A percentile compares a stretch with the other conserved stretches of the same genome.
Evolutionary conservation across 2,113 vertebrate species (phyloP).

Genomic region (Stigmatopora nigra): DNA sequence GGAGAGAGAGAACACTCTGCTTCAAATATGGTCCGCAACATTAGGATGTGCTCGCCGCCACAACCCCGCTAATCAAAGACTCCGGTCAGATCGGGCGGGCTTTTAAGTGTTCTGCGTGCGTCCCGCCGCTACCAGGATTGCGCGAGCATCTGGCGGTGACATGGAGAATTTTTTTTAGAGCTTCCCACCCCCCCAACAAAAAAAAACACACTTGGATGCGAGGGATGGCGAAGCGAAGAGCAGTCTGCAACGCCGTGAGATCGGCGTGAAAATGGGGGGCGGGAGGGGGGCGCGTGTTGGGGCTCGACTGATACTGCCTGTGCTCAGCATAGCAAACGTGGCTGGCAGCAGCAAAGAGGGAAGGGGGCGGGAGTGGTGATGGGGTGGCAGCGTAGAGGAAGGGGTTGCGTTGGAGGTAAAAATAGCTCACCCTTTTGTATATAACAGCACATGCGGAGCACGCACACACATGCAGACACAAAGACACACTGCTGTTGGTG

Average conservation of each 20-base stretch:
- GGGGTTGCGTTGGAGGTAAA: conserved; percentile 52
- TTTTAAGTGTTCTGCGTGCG: conserved; percentile 46
- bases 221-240: conserved; percentile 25
- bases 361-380: conserved; percentile 27
- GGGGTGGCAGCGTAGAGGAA: conserved; percentile 7
- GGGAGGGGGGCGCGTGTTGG: conserved; percentile 52
- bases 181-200: not conserved
- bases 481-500: conserved; percentile 14
- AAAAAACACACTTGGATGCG: conserved; percentile 10
- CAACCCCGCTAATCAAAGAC: conserved; percentile 23
- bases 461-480: conserved; percentile 52
- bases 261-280: conserved; percentile 41
- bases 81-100: conserved; percentile 16
- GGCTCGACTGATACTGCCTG: conserved; percentile 60
- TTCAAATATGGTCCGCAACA: conserved; percentile 71
- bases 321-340: conserved; percentile 69
- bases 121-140: conserved; percentile 7
- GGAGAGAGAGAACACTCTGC: conserved; percentile 64
- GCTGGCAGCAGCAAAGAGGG: conserved; percentile 59
- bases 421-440: conserved; percentile 69
- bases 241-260: conserved; percentile 30
- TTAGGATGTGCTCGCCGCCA: conserved; percentile 34
- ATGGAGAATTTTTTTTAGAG: conserved; percentile 18
- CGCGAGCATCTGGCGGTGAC: conserved; percentile 31
- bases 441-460: conserved; percentile 51